Percentiles rank a stretch among this genome's conserved stretches.
Evolutionary conservation across 2,113 vertebrate species (phyloP).

Genomic region (Ramphastos sulfuratus): DNA sequence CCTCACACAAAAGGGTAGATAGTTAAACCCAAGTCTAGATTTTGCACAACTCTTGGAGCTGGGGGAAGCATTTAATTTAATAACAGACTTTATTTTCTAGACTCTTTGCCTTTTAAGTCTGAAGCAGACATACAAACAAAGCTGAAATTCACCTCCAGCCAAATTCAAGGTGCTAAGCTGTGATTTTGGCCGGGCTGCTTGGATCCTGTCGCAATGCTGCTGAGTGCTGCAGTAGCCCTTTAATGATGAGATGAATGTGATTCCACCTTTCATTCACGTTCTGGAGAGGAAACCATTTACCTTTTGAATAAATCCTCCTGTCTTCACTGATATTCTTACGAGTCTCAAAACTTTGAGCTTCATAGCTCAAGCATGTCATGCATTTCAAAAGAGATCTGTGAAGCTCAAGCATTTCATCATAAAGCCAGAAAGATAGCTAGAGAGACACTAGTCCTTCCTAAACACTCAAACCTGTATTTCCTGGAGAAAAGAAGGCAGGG

Average conservation of each 20-base stretch:
- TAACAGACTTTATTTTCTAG: background rate
- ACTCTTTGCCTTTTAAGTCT: conserved; percentile 14
- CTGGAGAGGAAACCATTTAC: background rate
- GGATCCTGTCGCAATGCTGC: background rate
- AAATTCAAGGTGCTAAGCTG: background rate
- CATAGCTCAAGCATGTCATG: background rate
- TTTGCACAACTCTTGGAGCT: conserved; percentile 4
- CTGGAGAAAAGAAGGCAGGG: too few species aligned
- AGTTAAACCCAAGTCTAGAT: background rate
- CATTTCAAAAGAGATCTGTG: too few species aligned
- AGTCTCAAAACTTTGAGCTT: background rate
- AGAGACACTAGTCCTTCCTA: background rate
- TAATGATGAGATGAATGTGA: background rate
- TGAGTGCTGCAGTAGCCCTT: background rate
- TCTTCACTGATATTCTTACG: background rate
- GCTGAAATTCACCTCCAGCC: conserved; percentile 34
- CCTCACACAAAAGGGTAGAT: background rate
- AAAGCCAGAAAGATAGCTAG: background rate
- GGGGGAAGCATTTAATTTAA: background rate
- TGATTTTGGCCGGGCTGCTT: background rate
- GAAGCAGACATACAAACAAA: conserved; percentile 14
- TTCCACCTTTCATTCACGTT: background rate
- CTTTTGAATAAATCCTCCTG: background rate
- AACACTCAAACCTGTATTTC: background rate
- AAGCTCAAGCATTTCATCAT: background rate